Percentiles rank a stretch among this genome's conserved stretches.
These are phyloP conservation scores for Agrenia bidenticulata DNA, from an alignment of 2,888 invertebrate genomes.

Conservation along the genomic window DNA sequence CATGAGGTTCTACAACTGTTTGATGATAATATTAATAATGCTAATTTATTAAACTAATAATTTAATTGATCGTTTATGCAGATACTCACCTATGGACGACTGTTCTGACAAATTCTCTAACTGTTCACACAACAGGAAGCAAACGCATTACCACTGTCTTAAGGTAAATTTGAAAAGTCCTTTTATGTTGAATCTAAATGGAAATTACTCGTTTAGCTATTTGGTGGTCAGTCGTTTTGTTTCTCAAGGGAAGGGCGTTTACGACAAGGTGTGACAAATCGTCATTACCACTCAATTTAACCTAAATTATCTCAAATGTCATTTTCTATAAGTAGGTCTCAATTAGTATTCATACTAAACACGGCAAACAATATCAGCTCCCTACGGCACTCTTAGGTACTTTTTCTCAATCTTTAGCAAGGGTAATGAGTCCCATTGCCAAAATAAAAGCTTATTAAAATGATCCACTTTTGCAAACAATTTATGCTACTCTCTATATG, in stretches of 20 bases:
- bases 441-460: no score
- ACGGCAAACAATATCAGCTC: no score
- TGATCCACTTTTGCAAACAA: no score
- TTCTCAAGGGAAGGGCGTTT: constrained; percentile 20
- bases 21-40: neutral
- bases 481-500: no score
- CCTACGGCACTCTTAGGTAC: no score
- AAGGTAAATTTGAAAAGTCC: constrained; percentile 63
- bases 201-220: neutral
- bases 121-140: constrained; percentile 90
- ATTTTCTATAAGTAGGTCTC: neutral
- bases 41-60: constrained; percentile 17
- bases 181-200: neutral
- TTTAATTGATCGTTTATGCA: constrained; percentile 17
- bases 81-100: constrained; percentile 90
- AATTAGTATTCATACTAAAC: constrained; percentile 1
- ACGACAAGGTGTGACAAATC: constrained; percentile 17
- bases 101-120: constrained; percentile 78
- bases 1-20: constrained; percentile 67
- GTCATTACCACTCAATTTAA: constrained; percentile 17
- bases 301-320: constrained; percentile 12
- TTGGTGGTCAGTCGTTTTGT: neutral
- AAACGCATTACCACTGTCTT: constrained; percentile 96
- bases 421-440: no score
- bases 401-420: no score